phyloP scores from a whole-genome alignment of 1,140 invertebrate genomes.

The Bicyclus anynana region DNA sequence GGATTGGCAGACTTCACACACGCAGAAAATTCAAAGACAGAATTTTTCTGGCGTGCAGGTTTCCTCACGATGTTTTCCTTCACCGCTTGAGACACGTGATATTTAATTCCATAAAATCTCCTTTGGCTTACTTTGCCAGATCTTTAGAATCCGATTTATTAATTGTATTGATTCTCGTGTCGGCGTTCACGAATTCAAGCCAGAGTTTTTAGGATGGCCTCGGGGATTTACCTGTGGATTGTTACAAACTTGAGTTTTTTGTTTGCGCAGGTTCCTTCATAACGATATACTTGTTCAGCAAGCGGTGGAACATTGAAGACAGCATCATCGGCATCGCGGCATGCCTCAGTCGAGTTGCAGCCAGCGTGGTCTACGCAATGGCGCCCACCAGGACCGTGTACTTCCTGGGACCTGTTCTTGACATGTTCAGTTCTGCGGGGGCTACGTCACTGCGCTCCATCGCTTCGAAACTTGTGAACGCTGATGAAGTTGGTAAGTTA shows the following conservation, averaged over 20 bases:
- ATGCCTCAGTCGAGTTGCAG: conserved; percentile 68
- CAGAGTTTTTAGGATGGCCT: no score
- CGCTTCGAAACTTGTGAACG: conserved; percentile 78
- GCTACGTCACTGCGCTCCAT: conserved; percentile 78
- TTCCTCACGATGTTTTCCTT: no score
- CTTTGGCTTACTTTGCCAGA: no score
- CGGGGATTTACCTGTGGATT: not conserved
- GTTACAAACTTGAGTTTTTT: not conserved
- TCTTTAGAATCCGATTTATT: no score
- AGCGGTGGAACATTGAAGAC: conserved; percentile 71
- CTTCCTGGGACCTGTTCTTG: conserved; percentile 76
- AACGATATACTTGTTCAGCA: conserved; percentile 73
- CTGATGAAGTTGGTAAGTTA: conserved; percentile 75
- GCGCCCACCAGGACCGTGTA: conserved; percentile 62
- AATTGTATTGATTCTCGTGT: no score
- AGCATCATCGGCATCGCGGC: conserved; percentile 67
- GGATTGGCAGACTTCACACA: no score
- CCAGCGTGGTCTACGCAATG: conserved; percentile 67
- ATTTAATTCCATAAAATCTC: no score
- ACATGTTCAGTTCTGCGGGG: conserved; percentile 78
- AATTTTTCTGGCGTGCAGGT: no score
- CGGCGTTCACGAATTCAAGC: no score
- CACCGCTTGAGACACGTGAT: no score
- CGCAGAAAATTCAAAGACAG: no score
- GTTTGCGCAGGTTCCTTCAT: conserved; percentile 64